Evolutionary conservation across 2,113 vertebrate genomes (phyloP).

Genomic region (Protobothrops mucrosquamatus): DNA sequence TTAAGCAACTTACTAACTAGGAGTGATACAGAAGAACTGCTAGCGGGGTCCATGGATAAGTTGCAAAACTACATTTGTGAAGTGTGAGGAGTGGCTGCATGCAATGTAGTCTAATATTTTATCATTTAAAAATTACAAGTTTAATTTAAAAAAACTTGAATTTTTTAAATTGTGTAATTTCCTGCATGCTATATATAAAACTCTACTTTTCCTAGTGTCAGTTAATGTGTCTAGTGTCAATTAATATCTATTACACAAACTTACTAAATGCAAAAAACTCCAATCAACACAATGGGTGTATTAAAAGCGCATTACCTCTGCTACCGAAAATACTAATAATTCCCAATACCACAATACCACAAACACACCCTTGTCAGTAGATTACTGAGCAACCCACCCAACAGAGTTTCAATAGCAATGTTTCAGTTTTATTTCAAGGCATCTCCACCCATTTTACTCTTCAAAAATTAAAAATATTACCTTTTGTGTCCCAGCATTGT

Average conservation of each 20-base stretch:
- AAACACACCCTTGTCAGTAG: neutral
- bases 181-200: neutral
- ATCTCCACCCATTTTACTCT: neutral
- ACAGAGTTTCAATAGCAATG: neutral
- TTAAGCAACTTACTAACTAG: neutral
- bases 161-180: neutral
- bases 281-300: neutral
- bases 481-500: neutral
- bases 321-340: neutral
- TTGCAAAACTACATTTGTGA: neutral
- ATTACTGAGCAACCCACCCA: neutral
- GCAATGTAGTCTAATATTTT: neutral
- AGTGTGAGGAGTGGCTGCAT: neutral
- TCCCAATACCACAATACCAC: neutral
- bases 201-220: neutral
- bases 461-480: neutral
- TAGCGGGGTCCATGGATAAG: neutral
- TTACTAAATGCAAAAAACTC: neutral
- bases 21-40: neutral
- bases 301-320: neutral
- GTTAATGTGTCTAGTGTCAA: neutral
- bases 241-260: neutral
- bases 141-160: neutral
- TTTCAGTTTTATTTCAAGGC: constrained; percentile 6
- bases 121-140: neutral